Evolutionary conservation across 2,888 invertebrate species (phyloP).

Genomic region (Dynastes tityus): DNA sequence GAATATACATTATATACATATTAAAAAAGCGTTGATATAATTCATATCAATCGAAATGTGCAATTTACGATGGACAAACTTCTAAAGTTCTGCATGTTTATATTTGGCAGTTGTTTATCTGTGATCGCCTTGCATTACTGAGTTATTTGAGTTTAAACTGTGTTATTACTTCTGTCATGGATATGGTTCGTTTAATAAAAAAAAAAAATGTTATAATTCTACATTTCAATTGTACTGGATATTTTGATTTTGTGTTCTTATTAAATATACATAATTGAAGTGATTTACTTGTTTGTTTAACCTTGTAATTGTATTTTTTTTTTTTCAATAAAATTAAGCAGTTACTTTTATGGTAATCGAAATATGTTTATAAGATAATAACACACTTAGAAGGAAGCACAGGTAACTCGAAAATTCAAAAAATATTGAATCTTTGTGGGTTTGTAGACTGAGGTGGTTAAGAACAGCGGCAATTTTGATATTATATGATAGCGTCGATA

Average conservation of each 20-base stretch:
- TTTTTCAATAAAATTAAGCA: no score
- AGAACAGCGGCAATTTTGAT: no score
- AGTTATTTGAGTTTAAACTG: conserved; percentile 58
- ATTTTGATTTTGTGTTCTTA: conserved; percentile 68
- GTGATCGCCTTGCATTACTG: conserved; percentile 69
- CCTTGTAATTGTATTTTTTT: background rate
- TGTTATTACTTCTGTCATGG: conserved; percentile 61
- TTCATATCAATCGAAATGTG: conserved; percentile 71
- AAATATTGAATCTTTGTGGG: no score
- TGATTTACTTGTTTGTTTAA: conserved; percentile 33
- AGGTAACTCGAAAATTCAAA: no score
- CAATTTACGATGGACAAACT: conserved; percentile 68
- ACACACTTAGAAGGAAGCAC: no score
- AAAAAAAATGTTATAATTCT: conserved; percentile 62
- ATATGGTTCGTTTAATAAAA: conserved; percentile 60
- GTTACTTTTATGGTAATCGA: no score
- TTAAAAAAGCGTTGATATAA: conserved; percentile 70
- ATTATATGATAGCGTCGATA: no score
- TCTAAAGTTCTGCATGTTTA: conserved; percentile 69
- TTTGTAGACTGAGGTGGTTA: no score
- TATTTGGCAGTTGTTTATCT: conserved; percentile 71
- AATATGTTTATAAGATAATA: no score
- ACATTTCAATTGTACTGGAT: conserved; percentile 68
- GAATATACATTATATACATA: conserved; percentile 71
- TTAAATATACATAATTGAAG: conserved; percentile 65